These are phyloP conservation scores for Hippasteria phrygiana DNA, from an alignment of 53 echinoderm and acorn worm genomes.

Conservation along the genomic window DNA sequence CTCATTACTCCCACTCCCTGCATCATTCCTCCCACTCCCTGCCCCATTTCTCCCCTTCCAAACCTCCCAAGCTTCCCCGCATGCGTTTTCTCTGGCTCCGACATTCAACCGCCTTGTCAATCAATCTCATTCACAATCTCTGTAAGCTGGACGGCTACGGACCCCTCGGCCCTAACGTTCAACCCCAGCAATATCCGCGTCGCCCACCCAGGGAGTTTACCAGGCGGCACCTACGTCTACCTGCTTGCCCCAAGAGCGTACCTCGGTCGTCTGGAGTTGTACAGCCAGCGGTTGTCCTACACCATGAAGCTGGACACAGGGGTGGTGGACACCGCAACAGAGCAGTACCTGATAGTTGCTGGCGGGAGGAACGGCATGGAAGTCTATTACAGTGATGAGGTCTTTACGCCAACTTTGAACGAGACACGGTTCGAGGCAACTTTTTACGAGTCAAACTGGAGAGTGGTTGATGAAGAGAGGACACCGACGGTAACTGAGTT, in stretches of 20 bases:
- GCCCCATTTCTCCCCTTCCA: conserved; percentile 22
- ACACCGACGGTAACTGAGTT: conserved; percentile 74
- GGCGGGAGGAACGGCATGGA: conserved; percentile 71
- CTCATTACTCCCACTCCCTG: background rate
- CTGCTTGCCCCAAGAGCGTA: conserved; percentile 77
- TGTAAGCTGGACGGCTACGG: conserved; percentile 77
- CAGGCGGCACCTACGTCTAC: conserved; percentile 71
- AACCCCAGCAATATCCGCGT: conserved; percentile 73
- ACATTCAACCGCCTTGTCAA: background rate
- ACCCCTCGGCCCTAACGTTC: conserved; percentile 69
- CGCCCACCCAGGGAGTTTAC: conserved; percentile 71
- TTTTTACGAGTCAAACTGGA: conserved; percentile 83
- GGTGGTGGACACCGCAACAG: conserved; percentile 22
- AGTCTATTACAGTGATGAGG: conserved; percentile 62
- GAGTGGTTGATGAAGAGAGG: conserved; percentile 54
- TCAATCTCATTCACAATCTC: conserved; percentile 35
- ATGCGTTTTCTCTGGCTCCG: background rate
- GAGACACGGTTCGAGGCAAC: conserved; percentile 58
- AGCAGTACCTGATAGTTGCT: conserved; percentile 66
- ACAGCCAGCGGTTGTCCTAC: conserved; percentile 70
- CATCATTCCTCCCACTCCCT: background rate
- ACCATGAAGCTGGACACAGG: conserved; percentile 79
- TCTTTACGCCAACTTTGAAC: conserved; percentile 57
- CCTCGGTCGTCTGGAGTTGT: conserved; percentile 81
- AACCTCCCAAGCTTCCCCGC: conserved; percentile 1